phyloP scores from a whole-genome alignment of 2,888 invertebrate species.

The Mechanitis mazaeus region DNA sequence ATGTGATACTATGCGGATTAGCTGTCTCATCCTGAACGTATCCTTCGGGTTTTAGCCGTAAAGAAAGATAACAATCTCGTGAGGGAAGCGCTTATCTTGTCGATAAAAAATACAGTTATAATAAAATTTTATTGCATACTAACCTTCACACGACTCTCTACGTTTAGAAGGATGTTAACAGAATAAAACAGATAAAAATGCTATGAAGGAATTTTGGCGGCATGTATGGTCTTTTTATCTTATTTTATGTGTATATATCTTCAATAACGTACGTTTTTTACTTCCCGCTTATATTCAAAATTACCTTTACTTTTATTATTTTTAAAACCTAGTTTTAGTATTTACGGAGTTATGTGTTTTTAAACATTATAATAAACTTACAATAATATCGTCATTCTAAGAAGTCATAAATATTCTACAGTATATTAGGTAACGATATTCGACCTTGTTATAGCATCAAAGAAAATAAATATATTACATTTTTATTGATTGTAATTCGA shows the following conservation, averaged over 20 bases:
- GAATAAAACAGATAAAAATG: not conserved
- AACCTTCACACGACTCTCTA: conserved; percentile 12
- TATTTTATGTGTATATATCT: too few species aligned
- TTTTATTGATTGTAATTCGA: not conserved
- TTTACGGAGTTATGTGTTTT: too few species aligned
- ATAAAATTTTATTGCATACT: conserved; percentile 15
- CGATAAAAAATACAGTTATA: conserved; percentile 15
- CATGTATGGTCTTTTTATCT: not conserved
- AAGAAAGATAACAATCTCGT: conserved; percentile 19
- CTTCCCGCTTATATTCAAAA: too few species aligned
- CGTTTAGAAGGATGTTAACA: conserved; percentile 1
- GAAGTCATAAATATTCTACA: too few species aligned
- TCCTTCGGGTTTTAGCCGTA: conserved; percentile 14
- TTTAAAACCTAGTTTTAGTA: too few species aligned
- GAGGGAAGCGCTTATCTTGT: conserved; percentile 17
- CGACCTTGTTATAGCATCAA: not conserved
- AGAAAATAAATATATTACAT: not conserved
- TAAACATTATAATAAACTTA: too few species aligned
- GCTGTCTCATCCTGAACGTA: conserved; percentile 14
- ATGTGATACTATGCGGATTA: conserved; percentile 11
- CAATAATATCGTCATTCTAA: too few species aligned
- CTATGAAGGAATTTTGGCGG: not conserved
- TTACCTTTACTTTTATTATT: too few species aligned
- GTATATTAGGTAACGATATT: too few species aligned
- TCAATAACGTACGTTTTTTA: too few species aligned